Percentiles rank a stretch among this genome's conserved stretches.
Conservation (phyloP, 2,113 vertebrate genomes). For the Cryptotis parvus region DNA sequence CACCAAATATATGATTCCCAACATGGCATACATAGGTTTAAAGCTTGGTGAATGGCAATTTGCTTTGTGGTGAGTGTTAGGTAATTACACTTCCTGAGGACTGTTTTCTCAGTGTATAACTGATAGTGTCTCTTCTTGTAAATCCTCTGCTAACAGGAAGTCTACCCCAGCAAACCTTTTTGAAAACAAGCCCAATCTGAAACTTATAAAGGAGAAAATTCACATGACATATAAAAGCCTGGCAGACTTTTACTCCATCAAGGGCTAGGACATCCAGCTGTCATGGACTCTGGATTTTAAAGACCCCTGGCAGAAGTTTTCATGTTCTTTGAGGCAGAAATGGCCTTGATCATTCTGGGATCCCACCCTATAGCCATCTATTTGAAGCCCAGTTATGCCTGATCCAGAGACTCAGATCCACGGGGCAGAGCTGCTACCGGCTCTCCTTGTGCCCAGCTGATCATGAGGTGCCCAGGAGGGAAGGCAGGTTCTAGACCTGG, state of each 20-base stretch:
- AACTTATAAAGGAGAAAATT: background rate
- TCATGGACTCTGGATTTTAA: background rate
- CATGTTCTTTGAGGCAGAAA: background rate
- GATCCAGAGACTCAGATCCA: too few relatives aligned
- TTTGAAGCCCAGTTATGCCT: too few relatives aligned
- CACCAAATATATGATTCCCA: background rate
- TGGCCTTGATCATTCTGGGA: background rate
- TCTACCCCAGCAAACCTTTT: background rate
- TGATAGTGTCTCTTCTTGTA: background rate
- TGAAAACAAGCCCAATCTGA: background rate
- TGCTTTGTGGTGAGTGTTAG: background rate
- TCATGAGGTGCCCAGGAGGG: too few relatives aligned
- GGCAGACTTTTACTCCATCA: background rate
- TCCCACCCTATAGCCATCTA: too few relatives aligned
- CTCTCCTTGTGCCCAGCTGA: too few relatives aligned
- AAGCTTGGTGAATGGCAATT: background rate
- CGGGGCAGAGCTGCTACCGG: too few relatives aligned
- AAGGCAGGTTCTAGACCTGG: too few relatives aligned
- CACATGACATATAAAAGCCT: background rate
- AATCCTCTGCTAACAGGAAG: background rate
- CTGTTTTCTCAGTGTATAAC: conserved; percentile 5
- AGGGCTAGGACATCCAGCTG: background rate
- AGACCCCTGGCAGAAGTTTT: background rate
- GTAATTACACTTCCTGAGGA: conserved; percentile 29
- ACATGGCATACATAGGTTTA: background rate